These are phyloP conservation scores for Platichthys stellatus DNA, from an alignment of 2,113 vertebrate genomes.

Conservation along the genomic window DNA sequence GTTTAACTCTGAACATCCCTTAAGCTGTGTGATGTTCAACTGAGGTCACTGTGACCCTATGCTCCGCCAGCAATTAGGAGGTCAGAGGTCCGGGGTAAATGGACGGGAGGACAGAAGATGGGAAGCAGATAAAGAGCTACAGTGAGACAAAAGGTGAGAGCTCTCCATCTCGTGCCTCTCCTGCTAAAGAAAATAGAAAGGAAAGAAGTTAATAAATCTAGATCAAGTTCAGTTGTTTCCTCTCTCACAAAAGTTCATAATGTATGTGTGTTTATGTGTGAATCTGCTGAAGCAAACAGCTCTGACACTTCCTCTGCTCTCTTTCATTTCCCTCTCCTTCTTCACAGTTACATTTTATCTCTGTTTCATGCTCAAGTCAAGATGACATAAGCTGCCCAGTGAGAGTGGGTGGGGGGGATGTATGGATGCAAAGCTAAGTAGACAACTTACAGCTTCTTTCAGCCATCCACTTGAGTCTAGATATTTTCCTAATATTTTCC, in stretches of 20 bases:
- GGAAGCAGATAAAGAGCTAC: constrained; percentile 22
- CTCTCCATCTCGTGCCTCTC: background rate
- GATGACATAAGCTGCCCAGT: background rate
- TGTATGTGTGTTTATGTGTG: background rate
- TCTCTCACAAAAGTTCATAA: background rate
- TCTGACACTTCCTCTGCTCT: constrained; percentile 40
- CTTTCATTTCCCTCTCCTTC: constrained; percentile 42
- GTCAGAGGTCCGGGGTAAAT: constrained; percentile 43
- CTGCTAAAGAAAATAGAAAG: background rate
- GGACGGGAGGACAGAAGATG: constrained; percentile 24
- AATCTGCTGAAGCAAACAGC: constrained; percentile 18
- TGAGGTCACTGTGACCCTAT: constrained; percentile 30
- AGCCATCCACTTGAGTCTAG: no score
- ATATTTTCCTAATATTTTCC: no score
- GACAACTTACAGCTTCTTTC: no score
- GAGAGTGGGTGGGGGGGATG: background rate
- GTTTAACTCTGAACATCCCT: background rate
- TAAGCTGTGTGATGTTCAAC: background rate
- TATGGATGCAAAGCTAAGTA: background rate
- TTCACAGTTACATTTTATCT: background rate
- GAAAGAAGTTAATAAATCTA: background rate
- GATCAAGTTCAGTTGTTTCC: background rate
- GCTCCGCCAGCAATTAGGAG: constrained; percentile 21
- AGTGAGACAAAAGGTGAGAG: background rate
- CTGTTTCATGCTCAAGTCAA: background rate